These are phyloP conservation scores for Lamproptera curius DNA, from an alignment of 2,888 invertebrate genomes.

Conservation along the genomic window DNA sequence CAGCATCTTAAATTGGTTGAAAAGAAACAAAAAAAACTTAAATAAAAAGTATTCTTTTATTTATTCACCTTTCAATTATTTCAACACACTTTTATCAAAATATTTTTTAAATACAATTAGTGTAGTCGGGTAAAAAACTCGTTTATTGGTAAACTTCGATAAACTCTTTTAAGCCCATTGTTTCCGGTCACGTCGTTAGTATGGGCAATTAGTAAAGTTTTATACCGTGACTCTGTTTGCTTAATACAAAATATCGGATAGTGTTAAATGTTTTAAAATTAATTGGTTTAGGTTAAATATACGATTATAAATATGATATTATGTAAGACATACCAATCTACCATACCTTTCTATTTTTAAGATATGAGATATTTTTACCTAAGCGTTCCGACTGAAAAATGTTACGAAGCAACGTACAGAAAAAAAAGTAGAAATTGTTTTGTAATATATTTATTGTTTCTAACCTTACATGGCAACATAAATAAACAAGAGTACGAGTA, in stretches of 20 bases:
- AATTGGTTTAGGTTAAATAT: no score
- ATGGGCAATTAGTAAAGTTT: conserved; percentile 1
- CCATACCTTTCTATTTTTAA: no score
- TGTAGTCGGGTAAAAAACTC: neutral
- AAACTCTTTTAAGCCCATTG: conserved; percentile 9
- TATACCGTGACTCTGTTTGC: conserved; percentile 1
- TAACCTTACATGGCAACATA: neutral
- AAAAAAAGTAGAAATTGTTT: neutral
- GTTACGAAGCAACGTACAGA: neutral
- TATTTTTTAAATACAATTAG: conserved; percentile 2
- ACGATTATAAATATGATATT: no score
- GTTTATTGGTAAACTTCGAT: conserved; percentile 12
- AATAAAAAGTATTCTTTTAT: neutral
- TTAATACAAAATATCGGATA: no score
- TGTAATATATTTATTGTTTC: neutral
- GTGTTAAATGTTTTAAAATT: no score
- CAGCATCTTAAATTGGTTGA: no score
- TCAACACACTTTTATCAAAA: conserved; percentile 2
- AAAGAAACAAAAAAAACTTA: neutral
- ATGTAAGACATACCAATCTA: no score
- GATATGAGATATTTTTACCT: no score
- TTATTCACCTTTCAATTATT: neutral
- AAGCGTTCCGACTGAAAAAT: no score
- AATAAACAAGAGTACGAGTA: conserved; percentile 12
- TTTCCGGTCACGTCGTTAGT: conserved; percentile 18